Evolutionary conservation across 2,797 vertebrate genomes (phyloP), one percentile per base, ranked within the genome.

Genomic region (Mormyrus proboscirostris): DNA sequence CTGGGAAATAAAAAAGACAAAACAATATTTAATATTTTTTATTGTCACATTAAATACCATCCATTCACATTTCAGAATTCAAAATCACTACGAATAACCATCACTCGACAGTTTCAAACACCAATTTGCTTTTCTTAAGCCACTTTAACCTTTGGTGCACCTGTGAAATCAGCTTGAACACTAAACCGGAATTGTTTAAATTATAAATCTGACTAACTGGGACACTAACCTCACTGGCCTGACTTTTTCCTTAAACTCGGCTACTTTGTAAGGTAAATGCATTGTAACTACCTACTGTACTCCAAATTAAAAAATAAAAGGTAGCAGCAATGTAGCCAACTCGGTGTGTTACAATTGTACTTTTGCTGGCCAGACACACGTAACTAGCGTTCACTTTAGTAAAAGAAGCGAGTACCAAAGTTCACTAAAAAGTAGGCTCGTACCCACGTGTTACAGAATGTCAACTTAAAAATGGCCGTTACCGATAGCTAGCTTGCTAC

Each of bases 21-120:
- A 97, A 98, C 97, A 97, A 98, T 97, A 99, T 97, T 99, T 99
- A 95, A 99, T 96, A 98, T 96, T 96, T 98, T 99, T 99, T 99
- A 99, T 99, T 99, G 97, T 97, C 97, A 98, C 95, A 97, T 95
- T 95, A 95, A 94, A 88, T 95, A 98, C 96, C 97, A 99, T 96
- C 97, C 97, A 99, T 96, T 95, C 92, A 98, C 97, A 98, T 96
- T 98, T 96, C 97, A 97, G 95, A 91, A 93, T 95, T 90, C 90
- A 96, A 95, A 94, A 96, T 95, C 96, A 97, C 90, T 47, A 90
- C 91, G 94, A 94, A 93, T 94, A 93, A 96, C 95, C 90, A 96
- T 59, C 95, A 96, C 95, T 96, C 92, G 94, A 96, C 94, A 95
- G 95, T 96, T 95, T 89, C 76, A 86, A 55, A 47, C 33, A n/a